Evolutionary conservation across 2,797 vertebrate species (phyloP).

Genomic region (Sebastes oblongus): DNA sequence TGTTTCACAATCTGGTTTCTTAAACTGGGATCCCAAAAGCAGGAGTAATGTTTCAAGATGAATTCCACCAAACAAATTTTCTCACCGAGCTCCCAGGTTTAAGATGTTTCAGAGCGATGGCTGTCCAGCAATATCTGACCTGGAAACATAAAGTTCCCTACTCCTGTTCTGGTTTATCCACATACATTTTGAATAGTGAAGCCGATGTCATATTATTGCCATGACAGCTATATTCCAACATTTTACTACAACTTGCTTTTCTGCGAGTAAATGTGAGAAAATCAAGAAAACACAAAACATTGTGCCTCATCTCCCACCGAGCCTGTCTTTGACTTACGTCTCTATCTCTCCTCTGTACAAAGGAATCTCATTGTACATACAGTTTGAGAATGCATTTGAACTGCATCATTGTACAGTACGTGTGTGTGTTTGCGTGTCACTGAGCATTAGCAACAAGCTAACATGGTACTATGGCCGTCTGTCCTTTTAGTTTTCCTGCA

Average conservation of each 20-base stretch:
- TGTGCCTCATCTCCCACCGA: constrained; percentile 79
- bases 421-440: constrained; percentile 44
- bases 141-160: neutral
- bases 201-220: constrained; percentile 50
- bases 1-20: neutral
- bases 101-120: neutral
- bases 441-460: constrained; percentile 47
- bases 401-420: constrained; percentile 54
- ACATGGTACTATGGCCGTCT: constrained; percentile 26
- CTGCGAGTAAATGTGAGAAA: constrained; percentile 39
- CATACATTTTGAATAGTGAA: constrained; percentile 29
- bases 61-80: neutral
- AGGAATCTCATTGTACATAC: constrained; percentile 63
- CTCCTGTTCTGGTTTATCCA: neutral
- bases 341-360: constrained; percentile 62
- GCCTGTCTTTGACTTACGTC: constrained; percentile 71
- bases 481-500: constrained; percentile 21
- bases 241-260: constrained; percentile 51
- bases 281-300: constrained; percentile 53
- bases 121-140: neutral
- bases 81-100: neutral
- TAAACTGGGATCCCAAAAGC: neutral
- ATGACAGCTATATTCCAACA: constrained; percentile 55
- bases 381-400: constrained; percentile 51
- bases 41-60: neutral